A percentile compares a stretch with the other conserved stretches of the same genome.
Evolutionary conservation across 2,888 invertebrate genomes (phyloP).

Genomic region (Dexiosoma caninum): DNA sequence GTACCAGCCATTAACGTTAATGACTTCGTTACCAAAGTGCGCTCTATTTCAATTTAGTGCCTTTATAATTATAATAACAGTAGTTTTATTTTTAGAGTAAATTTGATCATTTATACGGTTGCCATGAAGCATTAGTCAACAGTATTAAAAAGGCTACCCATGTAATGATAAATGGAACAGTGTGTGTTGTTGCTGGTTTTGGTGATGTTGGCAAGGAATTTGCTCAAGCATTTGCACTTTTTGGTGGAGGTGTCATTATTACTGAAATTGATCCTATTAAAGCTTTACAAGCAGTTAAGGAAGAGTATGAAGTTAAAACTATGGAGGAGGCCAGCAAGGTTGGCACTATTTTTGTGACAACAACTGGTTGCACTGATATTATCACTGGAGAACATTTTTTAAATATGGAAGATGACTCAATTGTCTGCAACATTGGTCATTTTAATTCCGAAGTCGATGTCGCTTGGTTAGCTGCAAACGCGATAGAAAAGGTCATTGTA

Average conservation of each 20-base stretch:
- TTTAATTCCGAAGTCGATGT: slow-evolving; percentile 99
- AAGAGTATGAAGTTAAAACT: slow-evolving; percentile 96
- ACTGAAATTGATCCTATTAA: slow-evolving; percentile 99
- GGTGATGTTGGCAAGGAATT: slow-evolving; percentile 99
- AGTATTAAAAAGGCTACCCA: slow-evolving; percentile 99
- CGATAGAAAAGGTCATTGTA: slow-evolving; percentile 91
- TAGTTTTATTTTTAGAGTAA: slow-evolving; percentile 85
- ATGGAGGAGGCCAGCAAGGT: slow-evolving; percentile 96
- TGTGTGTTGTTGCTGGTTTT: slow-evolving; percentile 98
- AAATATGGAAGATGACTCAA: slow-evolving; percentile 96
- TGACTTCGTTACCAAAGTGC: slow-evolving; percentile 97
- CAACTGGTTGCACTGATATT: slow-evolving; percentile 97
- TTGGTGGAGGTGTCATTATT: slow-evolving; percentile 96
- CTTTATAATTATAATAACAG: neutral
- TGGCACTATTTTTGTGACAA: slow-evolving; percentile 97
- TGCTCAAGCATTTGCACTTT: slow-evolving; percentile 93
- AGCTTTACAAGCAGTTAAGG: slow-evolving; percentile 98
- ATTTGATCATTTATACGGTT: slow-evolving; percentile 99
- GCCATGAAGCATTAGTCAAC: slow-evolving; percentile 97
- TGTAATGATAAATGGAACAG: slow-evolving; percentile 99
- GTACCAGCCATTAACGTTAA: slow-evolving; percentile 99
- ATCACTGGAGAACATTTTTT: slow-evolving; percentile 92
- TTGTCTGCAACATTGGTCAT: slow-evolving; percentile 99
- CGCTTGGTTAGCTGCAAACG: slow-evolving; percentile 94
- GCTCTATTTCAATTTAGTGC: neutral